These are phyloP conservation scores for Mechanitis mazaeus DNA, from an alignment of 2,888 invertebrate genomes.

Conservation along the genomic window DNA sequence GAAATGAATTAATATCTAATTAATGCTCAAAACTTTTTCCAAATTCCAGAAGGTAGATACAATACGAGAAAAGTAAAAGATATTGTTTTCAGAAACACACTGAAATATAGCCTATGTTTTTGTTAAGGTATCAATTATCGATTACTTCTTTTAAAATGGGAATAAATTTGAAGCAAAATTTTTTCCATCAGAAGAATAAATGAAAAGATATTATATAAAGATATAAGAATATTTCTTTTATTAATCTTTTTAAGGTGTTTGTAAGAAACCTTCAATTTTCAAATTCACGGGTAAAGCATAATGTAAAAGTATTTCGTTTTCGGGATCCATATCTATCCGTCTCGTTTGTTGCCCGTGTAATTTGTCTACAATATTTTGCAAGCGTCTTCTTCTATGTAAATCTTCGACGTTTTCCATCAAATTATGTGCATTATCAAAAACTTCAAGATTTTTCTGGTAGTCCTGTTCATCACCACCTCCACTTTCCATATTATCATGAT, in stretches of 20 bases:
- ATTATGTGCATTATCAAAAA: slow-evolving; percentile 26
- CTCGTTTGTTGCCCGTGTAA: slow-evolving; percentile 21
- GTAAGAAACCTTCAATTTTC: slow-evolving; percentile 47
- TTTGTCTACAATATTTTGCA: slow-evolving; percentile 24
- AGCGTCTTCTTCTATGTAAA: slow-evolving; percentile 12
- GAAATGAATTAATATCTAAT: too few species aligned
- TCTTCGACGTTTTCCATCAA: slow-evolving; percentile 14
- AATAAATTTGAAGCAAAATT: too few species aligned
- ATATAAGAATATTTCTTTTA: background rate
- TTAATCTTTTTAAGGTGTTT: slow-evolving; percentile 31
- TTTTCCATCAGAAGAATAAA: background rate
- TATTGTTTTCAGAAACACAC: too few species aligned
- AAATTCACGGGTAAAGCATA: slow-evolving; percentile 50
- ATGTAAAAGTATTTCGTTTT: slow-evolving; percentile 40
- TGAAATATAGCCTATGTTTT: too few species aligned
- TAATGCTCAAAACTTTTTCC: too few species aligned
- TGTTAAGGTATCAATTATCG: too few species aligned
- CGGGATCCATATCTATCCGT: slow-evolving; percentile 22
- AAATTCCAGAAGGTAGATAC: too few species aligned
- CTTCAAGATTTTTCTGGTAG: slow-evolving; percentile 37
- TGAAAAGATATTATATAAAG: background rate
- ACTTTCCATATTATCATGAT: slow-evolving; percentile 38
- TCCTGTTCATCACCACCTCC: slow-evolving; percentile 29
- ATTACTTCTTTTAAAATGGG: too few species aligned
- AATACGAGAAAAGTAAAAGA: too few species aligned